Evolutionary conservation across 2,113 vertebrate genomes (phyloP), one percentile per base, ranked within the genome.

Genomic region (Myxocyprinus asiaticus): DNA sequence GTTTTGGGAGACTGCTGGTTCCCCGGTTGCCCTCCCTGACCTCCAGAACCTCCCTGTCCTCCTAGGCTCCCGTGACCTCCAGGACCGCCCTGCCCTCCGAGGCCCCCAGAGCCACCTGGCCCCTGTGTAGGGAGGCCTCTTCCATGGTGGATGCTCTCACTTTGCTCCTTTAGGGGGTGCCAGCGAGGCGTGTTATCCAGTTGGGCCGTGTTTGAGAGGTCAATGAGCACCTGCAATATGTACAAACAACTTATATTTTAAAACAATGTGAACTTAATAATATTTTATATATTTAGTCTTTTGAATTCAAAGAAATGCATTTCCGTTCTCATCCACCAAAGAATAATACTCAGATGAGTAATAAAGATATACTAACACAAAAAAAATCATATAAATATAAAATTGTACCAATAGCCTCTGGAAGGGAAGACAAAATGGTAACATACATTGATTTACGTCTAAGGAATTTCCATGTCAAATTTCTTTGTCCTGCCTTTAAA

Each of bases 101-200:
- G 88, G 67, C 86, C 87, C 7, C 88, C 91, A n/a, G 91, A 88
- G 45, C 91, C 90, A 0, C 88, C 82, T 0, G 90, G 90, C 10
- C 88, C 94, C 75, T 95, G 96, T 79, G 94, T 88, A 59, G 93
- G 91, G 81, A 96, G 95, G 68, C 91, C 86, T 88, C 94, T 94
- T 84, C 93, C 93, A 1, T 98, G 96, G 79, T 98, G 96, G 78
- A 96, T 93, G 78, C 94, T 97, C 89, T 99, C 97, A 80, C 93
- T 96, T 88, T 99, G 97, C 64, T 99, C 98, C 86, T 93, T 98
- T 81, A 99, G 91, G 48, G 91, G 89, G 83, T 98, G 95, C 98
- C 98, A 99, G 83, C 94, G 94, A 45, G 96, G 96, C 11, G 92
- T 95, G 86, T 97, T 99, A 92, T 99, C 97, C 55, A 98, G 90